phyloP scores from a whole-genome alignment of 1,140 invertebrate species.

The Saccostrea glomerata region DNA sequence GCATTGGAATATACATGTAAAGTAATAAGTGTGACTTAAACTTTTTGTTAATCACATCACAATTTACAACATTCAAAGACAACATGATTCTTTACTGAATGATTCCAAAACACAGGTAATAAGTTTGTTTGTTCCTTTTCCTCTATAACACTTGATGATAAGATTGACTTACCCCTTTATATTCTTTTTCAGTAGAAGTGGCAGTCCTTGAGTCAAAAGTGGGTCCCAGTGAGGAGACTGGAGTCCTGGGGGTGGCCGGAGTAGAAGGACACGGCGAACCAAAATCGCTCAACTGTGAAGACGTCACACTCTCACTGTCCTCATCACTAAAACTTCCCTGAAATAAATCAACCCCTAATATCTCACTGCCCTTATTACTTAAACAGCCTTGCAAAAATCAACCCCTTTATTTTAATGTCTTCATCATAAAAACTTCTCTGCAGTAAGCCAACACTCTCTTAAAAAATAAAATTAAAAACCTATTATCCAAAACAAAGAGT shows the following conservation, averaged over 20 bases:
- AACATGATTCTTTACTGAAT: not conserved
- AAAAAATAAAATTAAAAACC: too few relatives aligned
- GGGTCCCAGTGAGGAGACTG: constrained; percentile 28
- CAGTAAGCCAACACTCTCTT: too few relatives aligned
- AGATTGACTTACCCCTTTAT: constrained; percentile 2
- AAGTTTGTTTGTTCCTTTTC: too few relatives aligned
- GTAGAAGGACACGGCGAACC: constrained; percentile 68
- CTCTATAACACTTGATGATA: too few relatives aligned
- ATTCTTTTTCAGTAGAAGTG: constrained; percentile 20
- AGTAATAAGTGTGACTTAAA: not conserved
- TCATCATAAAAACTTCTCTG: too few relatives aligned
- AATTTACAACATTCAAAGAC: not conserved
- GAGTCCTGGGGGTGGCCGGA: constrained; percentile 58
- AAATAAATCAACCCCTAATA: not conserved
- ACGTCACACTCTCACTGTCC: constrained; percentile 68
- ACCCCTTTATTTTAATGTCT: too few relatives aligned
- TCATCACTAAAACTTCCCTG: constrained; percentile 64
- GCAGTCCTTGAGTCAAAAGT: constrained; percentile 50
- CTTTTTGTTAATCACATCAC: not conserved
- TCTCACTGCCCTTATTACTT: too few relatives aligned
- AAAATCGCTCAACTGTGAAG: constrained; percentile 68
- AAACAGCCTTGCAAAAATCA: too few relatives aligned
- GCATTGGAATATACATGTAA: not conserved
- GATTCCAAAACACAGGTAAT: too few relatives aligned
- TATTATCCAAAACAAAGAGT: too few relatives aligned